A percentile compares a stretch with the other conserved stretches of the same genome.
Conservation (phyloP, 2,113 vertebrate genomes). For the Aleadryas rufinucha region DNA sequence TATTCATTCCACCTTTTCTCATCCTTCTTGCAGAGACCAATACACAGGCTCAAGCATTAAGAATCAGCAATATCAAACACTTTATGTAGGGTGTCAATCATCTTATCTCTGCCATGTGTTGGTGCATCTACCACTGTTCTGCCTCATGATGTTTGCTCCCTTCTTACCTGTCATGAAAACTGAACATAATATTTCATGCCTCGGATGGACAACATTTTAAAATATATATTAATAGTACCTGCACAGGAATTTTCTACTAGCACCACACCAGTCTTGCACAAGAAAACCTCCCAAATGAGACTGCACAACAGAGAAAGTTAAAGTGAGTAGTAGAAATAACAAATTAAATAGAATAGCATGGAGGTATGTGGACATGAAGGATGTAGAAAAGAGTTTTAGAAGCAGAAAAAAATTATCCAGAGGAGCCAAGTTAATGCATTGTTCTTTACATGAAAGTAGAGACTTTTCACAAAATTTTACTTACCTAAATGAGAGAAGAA, state of each 20-base stretch:
- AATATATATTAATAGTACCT: not conserved
- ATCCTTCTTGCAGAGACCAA: not conserved
- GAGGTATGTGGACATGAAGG: accelerated
- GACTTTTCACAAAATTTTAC: not conserved
- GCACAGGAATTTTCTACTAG: not conserved
- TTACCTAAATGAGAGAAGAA: not conserved
- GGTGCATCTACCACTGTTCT: not conserved
- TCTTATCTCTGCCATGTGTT: not conserved
- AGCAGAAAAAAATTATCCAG: not conserved
- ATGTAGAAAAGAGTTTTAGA: not conserved
- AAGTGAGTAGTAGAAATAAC: not conserved
- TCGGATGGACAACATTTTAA: not conserved
- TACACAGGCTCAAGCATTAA: not conserved
- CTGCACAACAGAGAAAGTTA: not conserved
- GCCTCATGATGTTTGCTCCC: not conserved
- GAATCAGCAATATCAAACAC: not conserved
- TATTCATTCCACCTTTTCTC: not conserved
- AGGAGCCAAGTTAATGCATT: not conserved
- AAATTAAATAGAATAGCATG: not conserved
- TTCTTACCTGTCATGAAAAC: not conserved
- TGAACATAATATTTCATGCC: not conserved
- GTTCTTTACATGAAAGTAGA: not conserved
- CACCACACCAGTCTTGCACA: not conserved
- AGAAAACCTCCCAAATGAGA: not conserved
- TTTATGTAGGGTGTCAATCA: not conserved